phyloP scores from a whole-genome alignment of 1,140 invertebrate genomes.

The Phortica variegata region DNA sequence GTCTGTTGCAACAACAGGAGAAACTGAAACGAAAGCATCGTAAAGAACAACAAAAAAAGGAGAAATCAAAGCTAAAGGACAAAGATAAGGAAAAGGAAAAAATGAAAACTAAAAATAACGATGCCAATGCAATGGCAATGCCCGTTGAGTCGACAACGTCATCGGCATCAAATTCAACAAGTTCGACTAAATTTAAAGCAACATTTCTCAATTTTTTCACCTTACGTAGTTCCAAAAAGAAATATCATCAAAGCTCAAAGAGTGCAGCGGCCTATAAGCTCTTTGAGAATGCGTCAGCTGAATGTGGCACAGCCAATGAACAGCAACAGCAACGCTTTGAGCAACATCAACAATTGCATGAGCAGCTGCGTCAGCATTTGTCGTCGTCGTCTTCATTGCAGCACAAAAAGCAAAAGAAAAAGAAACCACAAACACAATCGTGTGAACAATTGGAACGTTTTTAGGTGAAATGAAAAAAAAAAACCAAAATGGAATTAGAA shows the following conservation, averaged over 20 bases:
- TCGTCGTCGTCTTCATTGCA: no score
- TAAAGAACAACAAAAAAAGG: slow-evolving; percentile 23
- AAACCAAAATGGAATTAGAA: no score
- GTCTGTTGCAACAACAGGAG: slow-evolving; percentile 27
- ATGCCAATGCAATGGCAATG: slow-evolving; percentile 6
- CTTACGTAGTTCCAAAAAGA: slow-evolving; percentile 37
- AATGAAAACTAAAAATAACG: background rate
- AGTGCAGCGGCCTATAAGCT: slow-evolving; percentile 29
- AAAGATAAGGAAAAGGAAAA: slow-evolving; percentile 23
- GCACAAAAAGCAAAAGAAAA: slow-evolving; percentile 28
- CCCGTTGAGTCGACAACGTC: slow-evolving; percentile 13
- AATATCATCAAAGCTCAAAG: slow-evolving; percentile 28
- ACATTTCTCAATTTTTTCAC: slow-evolving; percentile 35
- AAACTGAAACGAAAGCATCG: slow-evolving; percentile 23
- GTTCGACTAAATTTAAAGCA: slow-evolving; percentile 26
- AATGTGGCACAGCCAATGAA: background rate
- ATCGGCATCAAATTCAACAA: slow-evolving; percentile 29
- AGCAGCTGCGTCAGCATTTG: slow-evolving; percentile 6
- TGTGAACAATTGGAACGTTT: slow-evolving; percentile 50
- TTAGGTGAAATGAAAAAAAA: background rate
- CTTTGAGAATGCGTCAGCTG: slow-evolving; percentile 28
- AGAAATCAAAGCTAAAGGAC: slow-evolving; percentile 22
- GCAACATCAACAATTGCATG: slow-evolving; percentile 1
- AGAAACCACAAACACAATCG: slow-evolving; percentile 44
- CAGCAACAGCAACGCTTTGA: slow-evolving; percentile 11